phyloP scores from a whole-genome alignment of 2,888 invertebrate genomes.

The Sinopyrophorus schimmeli region DNA sequence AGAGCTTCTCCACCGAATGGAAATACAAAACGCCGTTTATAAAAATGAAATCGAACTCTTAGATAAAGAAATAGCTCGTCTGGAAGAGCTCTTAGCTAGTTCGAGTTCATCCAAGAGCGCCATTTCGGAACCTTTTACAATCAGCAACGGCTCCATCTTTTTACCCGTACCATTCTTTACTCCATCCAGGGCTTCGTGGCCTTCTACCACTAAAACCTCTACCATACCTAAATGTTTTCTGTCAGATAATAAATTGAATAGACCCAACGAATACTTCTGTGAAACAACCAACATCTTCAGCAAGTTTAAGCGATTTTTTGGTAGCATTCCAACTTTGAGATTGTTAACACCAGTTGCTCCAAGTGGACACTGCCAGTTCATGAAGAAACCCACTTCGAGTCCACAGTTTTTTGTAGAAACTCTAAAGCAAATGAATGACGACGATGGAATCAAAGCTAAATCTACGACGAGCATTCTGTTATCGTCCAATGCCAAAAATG shows the following conservation, averaged over 20 bases:
- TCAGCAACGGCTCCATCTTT: slow-evolving; percentile 8
- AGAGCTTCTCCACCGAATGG: slow-evolving; percentile 83
- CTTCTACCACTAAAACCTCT: slow-evolving; percentile 28
- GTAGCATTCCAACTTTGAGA: slow-evolving; percentile 42
- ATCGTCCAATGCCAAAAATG: slow-evolving; percentile 6
- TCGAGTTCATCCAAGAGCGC: slow-evolving; percentile 11
- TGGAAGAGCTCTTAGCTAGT: slow-evolving; percentile 67
- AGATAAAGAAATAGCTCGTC: slow-evolving; percentile 75
- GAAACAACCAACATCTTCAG: slow-evolving; percentile 41
- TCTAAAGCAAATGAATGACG: not conserved
- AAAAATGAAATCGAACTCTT: slow-evolving; percentile 78
- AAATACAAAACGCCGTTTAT: slow-evolving; percentile 90
- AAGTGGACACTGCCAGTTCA: not conserved
- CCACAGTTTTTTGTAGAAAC: slow-evolving; percentile 26
- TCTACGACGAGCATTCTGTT: slow-evolving; percentile 19
- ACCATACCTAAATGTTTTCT: slow-evolving; percentile 31
- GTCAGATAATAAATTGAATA: slow-evolving; percentile 41
- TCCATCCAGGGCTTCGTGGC: slow-evolving; percentile 43
- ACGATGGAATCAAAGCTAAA: slow-evolving; percentile 17
- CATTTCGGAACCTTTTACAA: not conserved
- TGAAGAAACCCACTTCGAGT: slow-evolving; percentile 24
- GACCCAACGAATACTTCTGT: slow-evolving; percentile 23
- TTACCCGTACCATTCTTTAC: slow-evolving; percentile 8
- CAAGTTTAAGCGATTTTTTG: slow-evolving; percentile 44
- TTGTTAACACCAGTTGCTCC: slow-evolving; percentile 17